Conservation (phyloP, 2,888 invertebrate species). For the Operophtera brumata region DNA sequence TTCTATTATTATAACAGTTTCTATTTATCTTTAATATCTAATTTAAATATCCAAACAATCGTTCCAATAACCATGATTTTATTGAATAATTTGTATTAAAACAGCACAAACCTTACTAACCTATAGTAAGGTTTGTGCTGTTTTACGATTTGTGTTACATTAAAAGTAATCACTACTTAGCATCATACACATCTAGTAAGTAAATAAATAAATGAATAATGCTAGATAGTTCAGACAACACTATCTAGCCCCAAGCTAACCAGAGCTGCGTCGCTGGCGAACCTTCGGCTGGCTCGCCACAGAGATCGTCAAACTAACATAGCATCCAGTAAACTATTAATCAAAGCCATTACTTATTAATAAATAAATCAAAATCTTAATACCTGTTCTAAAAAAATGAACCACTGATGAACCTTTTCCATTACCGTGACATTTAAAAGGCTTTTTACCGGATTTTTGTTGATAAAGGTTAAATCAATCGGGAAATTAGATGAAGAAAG, state of each 20-base stretch:
- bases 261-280: too few relatives aligned
- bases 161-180: too few relatives aligned
- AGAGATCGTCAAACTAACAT: too few relatives aligned
- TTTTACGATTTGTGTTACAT: background rate
- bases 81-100: background rate
- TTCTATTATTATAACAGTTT: constrained; percentile 1
- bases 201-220: too few relatives aligned
- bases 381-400: background rate
- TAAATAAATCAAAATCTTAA: too few relatives aligned
- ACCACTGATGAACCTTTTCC: constrained; percentile 1
- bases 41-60: constrained; percentile 1
- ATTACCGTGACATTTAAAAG: constrained; percentile 12
- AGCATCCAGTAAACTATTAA: background rate
- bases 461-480: constrained; percentile 25
- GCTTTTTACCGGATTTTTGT: constrained; percentile 16
- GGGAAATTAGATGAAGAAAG: constrained; percentile 29
- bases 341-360: background rate
- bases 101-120: too few relatives aligned
- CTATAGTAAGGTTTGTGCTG: background rate
- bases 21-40: constrained; percentile 2
- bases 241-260: too few relatives aligned
- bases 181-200: too few relatives aligned
- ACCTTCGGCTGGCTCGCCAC: too few relatives aligned
- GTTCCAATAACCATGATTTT: background rate
- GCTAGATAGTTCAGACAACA: too few relatives aligned